Base-by-base conservation (phyloP, 2,113 vertebrate species). In the Eonycteris spelaea region DNA sequence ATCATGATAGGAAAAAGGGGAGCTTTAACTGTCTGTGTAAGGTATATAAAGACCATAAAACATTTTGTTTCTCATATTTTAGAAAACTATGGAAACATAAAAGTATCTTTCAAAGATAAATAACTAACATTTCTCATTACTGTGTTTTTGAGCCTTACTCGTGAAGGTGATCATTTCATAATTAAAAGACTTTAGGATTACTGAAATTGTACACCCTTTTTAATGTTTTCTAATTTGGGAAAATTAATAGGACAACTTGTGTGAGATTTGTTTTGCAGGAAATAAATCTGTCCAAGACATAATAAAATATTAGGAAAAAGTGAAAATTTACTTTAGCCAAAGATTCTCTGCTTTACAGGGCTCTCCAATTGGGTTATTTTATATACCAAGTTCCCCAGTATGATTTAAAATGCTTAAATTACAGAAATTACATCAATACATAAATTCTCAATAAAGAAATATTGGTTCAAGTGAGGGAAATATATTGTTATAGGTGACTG, bases 261-360 rank as follows among this genome's bases (percentile, higher is more conserved):
- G 12, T 24, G 30, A 75, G 30, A 85, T 65, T 88, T 86, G 26
- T 82, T 79, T 91, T 78, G 45, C 21, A 90, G 8, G 33, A 77
- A 59, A 90, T 40, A 70, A 14, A 86, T 83, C 40, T 74, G n/a
- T 73, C 38, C 1, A 30, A 65, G 33, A 48, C 51, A 80, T 75
- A 48, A 74, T 67, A 83, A 89, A 94, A 89, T 91, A 68, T 89
- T 73, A 96, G 53, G 35, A 90, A 95, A 91, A 96, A 65, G 26
- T 85, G 79, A 95, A 57, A 91, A 92, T 91, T 82, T 93, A 83
- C 53, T 89, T 96, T 21, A 89, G 61, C 57, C n/a, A 61, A 95
- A 26, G n/a, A 78, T 33, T 70, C 68, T 95, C 59, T 59, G 35
- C 18, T 74, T 95, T 86, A 63, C 7, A 75, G 88, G 14, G 28